Evolutionary conservation across 2,888 invertebrate species (phyloP), one percentile per base, ranked within the genome.

Genomic region (Eupeodes luniger): DNA sequence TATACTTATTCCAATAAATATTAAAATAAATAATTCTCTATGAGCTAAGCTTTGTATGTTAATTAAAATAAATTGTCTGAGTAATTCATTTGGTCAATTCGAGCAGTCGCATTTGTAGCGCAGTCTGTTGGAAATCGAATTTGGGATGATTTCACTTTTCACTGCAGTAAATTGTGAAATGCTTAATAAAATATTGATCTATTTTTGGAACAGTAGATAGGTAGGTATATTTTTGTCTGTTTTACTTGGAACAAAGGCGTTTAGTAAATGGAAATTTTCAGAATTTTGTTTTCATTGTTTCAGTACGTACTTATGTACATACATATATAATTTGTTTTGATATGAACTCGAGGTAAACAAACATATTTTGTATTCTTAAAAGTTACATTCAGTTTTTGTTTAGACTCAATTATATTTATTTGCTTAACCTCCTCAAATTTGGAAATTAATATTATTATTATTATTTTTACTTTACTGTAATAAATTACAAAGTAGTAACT

Each of bases 1-100:
- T 14, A 55, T 14, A 55, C 76, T 51, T n/a, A 80, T 80, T 87
- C 80, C 76, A 83, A 61, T 72, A 62, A 62, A 61, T 72, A n/a
- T n/a, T n/a, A 64, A 80, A 77, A 57, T 4, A 40, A 40, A 53
- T 53, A 1, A 66, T 19, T 76, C 27, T 27, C 27, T 27, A 27
- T 27, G 27, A 27, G 27, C 27, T 27, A 69, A 14, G 70, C 78
- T 75, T 81, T 19, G 53, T 64, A 75, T 47, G 34, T 47, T 44
- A 55, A 47, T 36, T 34, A 51, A 51, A 27, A 27, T 11, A 27
- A 57, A 34, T n/a, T 57, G 12, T 2, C 3, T 57, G 5, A 57
- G 11, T 55, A 12, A 2, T 59, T 59, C n/a, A 12, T 36, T 59
- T 59, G 14, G 34, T 1, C 2, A 6, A 14, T 5, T 27, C 12